Evolutionary conservation across 2,888 invertebrate genomes (phyloP).

Genomic region (Myopa testacea): DNA sequence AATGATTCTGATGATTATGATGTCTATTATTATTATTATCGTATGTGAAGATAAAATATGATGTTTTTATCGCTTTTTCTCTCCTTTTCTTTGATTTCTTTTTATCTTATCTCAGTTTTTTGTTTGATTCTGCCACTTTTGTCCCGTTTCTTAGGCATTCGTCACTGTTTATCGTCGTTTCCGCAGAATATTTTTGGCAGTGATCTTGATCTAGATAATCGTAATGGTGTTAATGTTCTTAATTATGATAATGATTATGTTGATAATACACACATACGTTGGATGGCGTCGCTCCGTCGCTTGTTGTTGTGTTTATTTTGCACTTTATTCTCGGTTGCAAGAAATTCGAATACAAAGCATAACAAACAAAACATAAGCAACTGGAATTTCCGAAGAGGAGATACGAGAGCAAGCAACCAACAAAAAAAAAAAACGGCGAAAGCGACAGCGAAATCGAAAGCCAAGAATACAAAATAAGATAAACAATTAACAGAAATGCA

Average conservation of each 20-base stretch:
- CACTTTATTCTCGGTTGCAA: background rate
- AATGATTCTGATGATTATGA: background rate
- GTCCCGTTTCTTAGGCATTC: no score
- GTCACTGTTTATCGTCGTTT: no score
- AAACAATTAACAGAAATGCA: background rate
- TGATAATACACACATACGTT: background rate
- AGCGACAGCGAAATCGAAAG: background rate
- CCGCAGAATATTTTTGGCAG: no score
- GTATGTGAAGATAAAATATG: background rate
- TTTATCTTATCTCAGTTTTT: no score
- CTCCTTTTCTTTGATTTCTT: no score
- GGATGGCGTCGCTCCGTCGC: background rate
- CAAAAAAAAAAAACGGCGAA: background rate
- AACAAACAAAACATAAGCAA: slow-evolving; percentile 26
- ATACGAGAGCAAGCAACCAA: background rate
- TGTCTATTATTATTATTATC: background rate
- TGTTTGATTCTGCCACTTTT: no score
- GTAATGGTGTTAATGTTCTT: background rate
- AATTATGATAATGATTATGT: background rate
- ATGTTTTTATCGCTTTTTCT: background rate
- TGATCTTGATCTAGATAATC: background rate
- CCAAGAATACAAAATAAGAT: background rate
- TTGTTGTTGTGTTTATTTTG: slow-evolving; percentile 9
- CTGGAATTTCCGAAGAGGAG: slow-evolving; percentile 12
- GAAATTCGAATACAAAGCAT: slow-evolving; percentile 17